Base-by-base conservation (phyloP, 1,140 invertebrate genomes). In the Phenacoccus solenopsis region DNA sequence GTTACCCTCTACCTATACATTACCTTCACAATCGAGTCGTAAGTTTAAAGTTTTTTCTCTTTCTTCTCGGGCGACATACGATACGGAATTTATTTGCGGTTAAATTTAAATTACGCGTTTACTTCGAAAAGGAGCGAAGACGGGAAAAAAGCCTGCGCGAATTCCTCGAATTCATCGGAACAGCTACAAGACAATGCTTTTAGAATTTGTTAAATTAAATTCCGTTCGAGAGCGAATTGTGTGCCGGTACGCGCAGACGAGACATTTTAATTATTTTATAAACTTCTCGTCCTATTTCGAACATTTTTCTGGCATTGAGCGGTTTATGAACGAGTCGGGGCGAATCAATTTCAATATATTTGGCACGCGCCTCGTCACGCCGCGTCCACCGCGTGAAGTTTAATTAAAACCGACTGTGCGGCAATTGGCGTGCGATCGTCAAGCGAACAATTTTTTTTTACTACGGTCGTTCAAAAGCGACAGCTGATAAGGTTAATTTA, bases 121-220 rank as follows among this genome's bases (percentile, higher is more conserved):
- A n/a, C n/a, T n/a, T n/a, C n/a, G n/a, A n/a, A n/a, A 49, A 49
- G 38, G 20, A 49, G 20, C 38, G 38, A 49, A 49, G 2, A 49
- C 20, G 20, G 38, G 20, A 49, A 49, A 49, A 49, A 49, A n/a
- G 38, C 38, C 38, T 49, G 38, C 38, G 38, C 38, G 38, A 49
- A 49, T 49, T 49, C 38, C 38, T 16, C 12, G 38, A 49, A 49
- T 49, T 49, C 38, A 49, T 49, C 38, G 38, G 38, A 49, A 49
- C 38, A 49, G 38, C 38, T 49, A 49, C 38, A 49, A 49, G 38
- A 49, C 38, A 49, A 49, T 49, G 38, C 38, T 49, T 49, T 49
- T 49, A 49, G 38, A 49, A 49, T 49, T 49, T 49, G 38, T 49
- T 49, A 49, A 49, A 49, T 49, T 49, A 49, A 49, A 49, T 49